Base-by-base conservation (phyloP, 2,113 vertebrate genomes). In the Rutilus rutilus region DNA sequence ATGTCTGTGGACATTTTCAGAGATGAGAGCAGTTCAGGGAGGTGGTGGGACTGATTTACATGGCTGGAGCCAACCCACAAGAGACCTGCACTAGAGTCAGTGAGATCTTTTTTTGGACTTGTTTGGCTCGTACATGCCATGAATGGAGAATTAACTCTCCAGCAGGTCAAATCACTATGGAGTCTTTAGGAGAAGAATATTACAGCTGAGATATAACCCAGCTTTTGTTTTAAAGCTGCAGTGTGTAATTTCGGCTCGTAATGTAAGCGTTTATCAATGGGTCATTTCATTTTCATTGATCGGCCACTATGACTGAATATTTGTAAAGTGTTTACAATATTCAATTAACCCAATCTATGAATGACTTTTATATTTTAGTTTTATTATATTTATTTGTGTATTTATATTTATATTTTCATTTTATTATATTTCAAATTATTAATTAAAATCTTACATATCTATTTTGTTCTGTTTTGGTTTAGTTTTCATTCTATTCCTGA, bases 1-100 rank as follows among this genome's bases (percentile, higher is more conserved):
- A 69, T 82, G n/a, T 4, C 71, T 82, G 57, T 80, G 59, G 78
- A 69, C 52, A 47, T 85, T 82, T 85, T 64, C 39, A 79, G 25
- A 33, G 60, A 87, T 85, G 59, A 82, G 57, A 47, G 64, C 54
- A 83, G 64, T 64, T 74, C 42, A 64, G 54, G 36, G 27, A 83
- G 19, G 52, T 71, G 54, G 62, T 62, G 1, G 30, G 57, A 0
- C 23, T 45, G 6, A 23, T 71, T 69, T 78, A 52, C 42, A 77
- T 60, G 52, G 39, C 78, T 76, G 67, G 75, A 59, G 27, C 10
- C 69, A 52, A 27, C 47, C 10, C 59, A 50, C 62, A 59, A 57
- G 36, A 59, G 69, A 75, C 30, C 25, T 74, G 67, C 19, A 11
- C 47, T 50, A 7, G 78, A 50, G 47, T 52, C 19, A 25, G 36